These are phyloP conservation scores for Diceros bicornis DNA, from an alignment of 2,797 vertebrate genomes.

Conservation along the genomic window DNA sequence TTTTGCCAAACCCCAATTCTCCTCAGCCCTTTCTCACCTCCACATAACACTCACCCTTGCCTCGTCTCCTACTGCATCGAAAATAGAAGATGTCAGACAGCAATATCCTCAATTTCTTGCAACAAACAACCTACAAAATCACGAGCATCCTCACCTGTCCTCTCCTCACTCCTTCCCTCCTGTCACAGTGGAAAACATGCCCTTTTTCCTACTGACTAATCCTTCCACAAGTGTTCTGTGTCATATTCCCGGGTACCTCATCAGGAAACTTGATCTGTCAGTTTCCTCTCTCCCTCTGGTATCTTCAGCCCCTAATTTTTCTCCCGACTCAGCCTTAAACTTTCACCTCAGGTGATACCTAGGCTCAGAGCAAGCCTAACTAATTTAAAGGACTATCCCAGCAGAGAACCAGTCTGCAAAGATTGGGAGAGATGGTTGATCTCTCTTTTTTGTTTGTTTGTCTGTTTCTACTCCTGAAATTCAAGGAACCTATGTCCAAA, in stretches of 20 bases:
- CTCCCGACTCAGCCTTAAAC: background rate
- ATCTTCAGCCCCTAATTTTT: background rate
- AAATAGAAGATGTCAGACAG: background rate
- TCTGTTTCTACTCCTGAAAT: background rate
- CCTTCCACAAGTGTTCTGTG: background rate
- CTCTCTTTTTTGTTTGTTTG: background rate
- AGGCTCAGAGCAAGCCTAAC: background rate
- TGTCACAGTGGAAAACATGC: background rate
- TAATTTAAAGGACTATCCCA: background rate
- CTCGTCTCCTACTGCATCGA: background rate
- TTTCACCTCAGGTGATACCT: background rate
- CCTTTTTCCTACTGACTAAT: background rate
- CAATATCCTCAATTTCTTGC: background rate
- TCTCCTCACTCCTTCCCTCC: background rate
- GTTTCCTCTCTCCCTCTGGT: background rate
- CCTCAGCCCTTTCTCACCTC: background rate
- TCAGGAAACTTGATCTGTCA: background rate
- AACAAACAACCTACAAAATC: background rate
- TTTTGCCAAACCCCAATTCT: conserved; percentile 8
- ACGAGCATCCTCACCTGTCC: background rate
- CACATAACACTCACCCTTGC: background rate
- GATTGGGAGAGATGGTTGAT: background rate
- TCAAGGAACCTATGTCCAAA: conserved; percentile 16
- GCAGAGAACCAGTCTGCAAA: background rate
- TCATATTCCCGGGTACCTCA: background rate